Conservation (phyloP, 2,113 vertebrate species). For the Sorex fumeus region DNA sequence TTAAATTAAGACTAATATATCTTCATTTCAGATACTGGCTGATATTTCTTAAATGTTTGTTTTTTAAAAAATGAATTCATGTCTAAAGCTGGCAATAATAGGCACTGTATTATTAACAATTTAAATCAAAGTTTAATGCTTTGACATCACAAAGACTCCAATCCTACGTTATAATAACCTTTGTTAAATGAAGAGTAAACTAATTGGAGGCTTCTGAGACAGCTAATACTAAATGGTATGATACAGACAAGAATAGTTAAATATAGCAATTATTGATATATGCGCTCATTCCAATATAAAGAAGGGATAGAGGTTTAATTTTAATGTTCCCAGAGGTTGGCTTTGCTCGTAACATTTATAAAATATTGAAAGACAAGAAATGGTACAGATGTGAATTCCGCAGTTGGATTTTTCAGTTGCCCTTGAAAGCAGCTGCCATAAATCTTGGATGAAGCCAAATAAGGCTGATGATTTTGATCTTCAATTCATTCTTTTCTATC, state of each 20-base stretch:
- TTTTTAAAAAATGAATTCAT: constrained; percentile 74
- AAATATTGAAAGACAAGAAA: constrained; percentile 88
- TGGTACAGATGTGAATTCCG: constrained; percentile 82
- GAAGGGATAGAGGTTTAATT: constrained; percentile 76
- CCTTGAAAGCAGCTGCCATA: constrained; percentile 87
- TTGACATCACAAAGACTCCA: constrained; percentile 43
- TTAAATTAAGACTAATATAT: constrained; percentile 74
- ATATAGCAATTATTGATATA: constrained; percentile 76
- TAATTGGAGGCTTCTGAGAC: constrained; percentile 19
- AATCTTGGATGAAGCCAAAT: constrained; percentile 89
- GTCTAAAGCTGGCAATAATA: constrained; percentile 70
- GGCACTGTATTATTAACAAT: constrained; percentile 72
- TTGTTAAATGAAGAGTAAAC: constrained; percentile 68
- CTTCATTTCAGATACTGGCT: constrained; percentile 67
- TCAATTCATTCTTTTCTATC: constrained; percentile 86
- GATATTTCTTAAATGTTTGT: constrained; percentile 69
- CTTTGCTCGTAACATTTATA: constrained; percentile 86
- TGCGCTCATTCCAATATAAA: constrained; percentile 61
- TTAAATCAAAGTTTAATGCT: constrained; percentile 78
- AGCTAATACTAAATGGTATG: constrained; percentile 35
- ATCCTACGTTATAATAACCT: constrained; percentile 3
- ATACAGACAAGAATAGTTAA: constrained; percentile 64
- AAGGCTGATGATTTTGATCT: constrained; percentile 86
- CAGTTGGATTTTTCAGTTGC: constrained; percentile 82
- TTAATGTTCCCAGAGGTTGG: constrained; percentile 83